A percentile compares a stretch with the other conserved stretches of the same genome.
Evolutionary conservation across 2,888 invertebrate genomes (phyloP).

Genomic region (Cheilosia vulpina): DNA sequence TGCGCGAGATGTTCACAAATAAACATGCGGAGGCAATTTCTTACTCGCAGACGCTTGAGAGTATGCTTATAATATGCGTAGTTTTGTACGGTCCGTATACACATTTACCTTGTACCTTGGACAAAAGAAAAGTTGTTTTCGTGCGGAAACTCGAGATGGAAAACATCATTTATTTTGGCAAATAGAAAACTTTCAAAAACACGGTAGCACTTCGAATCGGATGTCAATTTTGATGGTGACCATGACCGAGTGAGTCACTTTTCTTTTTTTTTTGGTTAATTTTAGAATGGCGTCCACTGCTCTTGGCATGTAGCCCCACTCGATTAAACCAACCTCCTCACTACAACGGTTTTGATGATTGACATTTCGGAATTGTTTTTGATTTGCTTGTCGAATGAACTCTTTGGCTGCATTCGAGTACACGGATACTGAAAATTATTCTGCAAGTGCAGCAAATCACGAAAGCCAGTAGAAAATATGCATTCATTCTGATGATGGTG

Average conservation of each 20-base stretch:
- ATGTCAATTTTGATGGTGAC: slow-evolving; percentile 38
- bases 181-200: background rate
- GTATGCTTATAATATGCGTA: too few species aligned
- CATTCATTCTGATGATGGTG: slow-evolving; percentile 2
- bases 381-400: slow-evolving; percentile 11
- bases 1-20: slow-evolving; percentile 50
- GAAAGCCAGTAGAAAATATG: background rate
- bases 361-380: slow-evolving; percentile 8
- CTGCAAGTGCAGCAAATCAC: slow-evolving; percentile 35
- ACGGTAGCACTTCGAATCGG: slow-evolving; percentile 9
- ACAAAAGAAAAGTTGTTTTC: background rate
- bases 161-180: slow-evolving; percentile 7
- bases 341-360: background rate
- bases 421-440: slow-evolving; percentile 32
- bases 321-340: slow-evolving; percentile 4
- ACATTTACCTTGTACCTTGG: slow-evolving; percentile 29
- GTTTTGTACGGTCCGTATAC: background rate
- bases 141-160: slow-evolving; percentile 46
- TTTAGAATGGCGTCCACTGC: slow-evolving; percentile 51
- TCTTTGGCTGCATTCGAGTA: slow-evolving; percentile 17
- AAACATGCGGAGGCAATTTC: slow-evolving; percentile 26
- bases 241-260: slow-evolving; percentile 63
- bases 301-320: slow-evolving; percentile 54
- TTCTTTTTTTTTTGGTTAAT: slow-evolving; percentile 41
- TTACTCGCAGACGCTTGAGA: background rate